These are phyloP conservation scores for Brachyrhaphis roseni DNA, from an alignment of 2,797 vertebrate species.

Conservation along the genomic window DNA sequence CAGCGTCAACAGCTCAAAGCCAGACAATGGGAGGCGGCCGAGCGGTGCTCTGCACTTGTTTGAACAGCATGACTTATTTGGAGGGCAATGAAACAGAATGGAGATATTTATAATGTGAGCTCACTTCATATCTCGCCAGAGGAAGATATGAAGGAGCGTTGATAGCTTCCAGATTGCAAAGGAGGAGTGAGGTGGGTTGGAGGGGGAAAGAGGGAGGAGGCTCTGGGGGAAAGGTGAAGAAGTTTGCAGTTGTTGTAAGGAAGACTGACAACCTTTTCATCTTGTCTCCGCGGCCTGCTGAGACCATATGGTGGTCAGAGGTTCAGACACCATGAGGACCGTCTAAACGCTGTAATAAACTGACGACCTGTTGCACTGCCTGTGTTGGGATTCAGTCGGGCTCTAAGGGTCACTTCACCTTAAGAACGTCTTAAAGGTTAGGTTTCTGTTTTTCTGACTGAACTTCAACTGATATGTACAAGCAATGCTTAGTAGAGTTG, in stretches of 20 bases:
- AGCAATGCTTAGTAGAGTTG: too few relatives aligned
- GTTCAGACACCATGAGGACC: conserved; percentile 21
- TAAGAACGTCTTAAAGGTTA: not conserved
- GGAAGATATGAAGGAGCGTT: conserved; percentile 54
- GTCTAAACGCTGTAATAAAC: conserved; percentile 27
- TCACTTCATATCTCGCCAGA: conserved; percentile 64
- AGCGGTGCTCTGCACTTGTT: conserved; percentile 69
- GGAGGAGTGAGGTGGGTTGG: too few relatives aligned
- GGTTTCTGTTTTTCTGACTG: not conserved
- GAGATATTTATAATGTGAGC: conserved; percentile 77
- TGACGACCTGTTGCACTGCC: conserved; percentile 9
- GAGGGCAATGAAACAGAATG: conserved; percentile 73
- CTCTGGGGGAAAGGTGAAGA: conserved; percentile 44
- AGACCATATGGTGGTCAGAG: conserved; percentile 33
- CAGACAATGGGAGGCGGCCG: conserved; percentile 70
- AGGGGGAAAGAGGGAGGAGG: not conserved
- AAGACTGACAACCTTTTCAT: conserved; percentile 49
- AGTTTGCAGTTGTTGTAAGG: conserved; percentile 26
- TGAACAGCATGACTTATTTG: conserved; percentile 80
- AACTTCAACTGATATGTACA: too few relatives aligned
- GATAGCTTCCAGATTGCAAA: conserved; percentile 75
- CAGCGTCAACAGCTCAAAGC: conserved; percentile 68
- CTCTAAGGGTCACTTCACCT: conserved; percentile 7
- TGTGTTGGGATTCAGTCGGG: not conserved
- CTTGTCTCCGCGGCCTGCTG: conserved; percentile 19